These are phyloP conservation scores for Atrina japonica DNA, from an alignment of 2,888 invertebrate species.

Conservation along the genomic window DNA sequence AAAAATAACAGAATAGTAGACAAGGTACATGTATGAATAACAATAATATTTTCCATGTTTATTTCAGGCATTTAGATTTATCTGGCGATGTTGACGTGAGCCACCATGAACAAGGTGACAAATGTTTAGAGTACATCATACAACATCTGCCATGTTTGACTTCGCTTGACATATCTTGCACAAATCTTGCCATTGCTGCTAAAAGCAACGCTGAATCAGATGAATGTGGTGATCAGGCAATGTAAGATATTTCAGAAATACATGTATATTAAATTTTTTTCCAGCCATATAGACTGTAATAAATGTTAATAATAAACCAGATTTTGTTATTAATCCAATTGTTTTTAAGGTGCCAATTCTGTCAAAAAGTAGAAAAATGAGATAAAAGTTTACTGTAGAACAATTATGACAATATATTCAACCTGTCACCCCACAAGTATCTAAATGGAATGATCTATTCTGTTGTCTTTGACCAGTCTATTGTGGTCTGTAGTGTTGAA, in stretches of 20 bases:
- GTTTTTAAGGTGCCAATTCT: too few relatives aligned
- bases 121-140: conserved; percentile 88
- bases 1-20: not conserved
- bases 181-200: conserved; percentile 91
- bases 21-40: not conserved
- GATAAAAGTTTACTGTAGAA: too few relatives aligned
- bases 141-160: conserved; percentile 87
- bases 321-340: too few relatives aligned
- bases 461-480: too few relatives aligned
- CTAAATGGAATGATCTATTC: too few relatives aligned
- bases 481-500: too few relatives aligned
- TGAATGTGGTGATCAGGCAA: not conserved
- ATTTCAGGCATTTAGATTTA: conserved; percentile 87
- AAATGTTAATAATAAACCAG: too few relatives aligned
- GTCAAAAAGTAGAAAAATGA: too few relatives aligned
- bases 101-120: conserved; percentile 83
- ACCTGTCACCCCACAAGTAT: too few relatives aligned
- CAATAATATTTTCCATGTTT: not conserved
- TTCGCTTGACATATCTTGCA: conserved; percentile 96
- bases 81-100: conserved; percentile 84
- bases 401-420: too few relatives aligned
- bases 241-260: not conserved
- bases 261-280: too few relatives aligned
- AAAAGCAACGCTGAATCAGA: conserved; percentile 29
- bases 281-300: too few relatives aligned